These are phyloP conservation scores for Ovis aries DNA, from an alignment of 2,113 vertebrate species.

Conservation along the genomic window ARS-UI_Ramb_v3.0 NC_056055.1:118048501-118049000, in stretches of 20 bases:
- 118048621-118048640: background rate
- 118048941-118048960: background rate
- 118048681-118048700: background rate
- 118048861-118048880: background rate
- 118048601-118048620: background rate
- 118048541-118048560: background rate
- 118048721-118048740: background rate
- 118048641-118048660: background rate
- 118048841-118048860: background rate
- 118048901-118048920: background rate
- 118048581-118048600: background rate
- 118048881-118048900: background rate
- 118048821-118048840: background rate
- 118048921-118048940: accelerated
- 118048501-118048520: background rate
- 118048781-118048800: background rate
- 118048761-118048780: background rate
- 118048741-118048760: background rate
- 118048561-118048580: background rate
- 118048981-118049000: background rate
- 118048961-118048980: background rate
- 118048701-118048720: background rate
- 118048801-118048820: background rate
- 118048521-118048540: background rate
- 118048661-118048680: background rate